Percentiles rank a stretch among this genome's conserved stretches.
Evolutionary conservation across 2,888 invertebrate genomes (phyloP).

Genomic region (Erebia ligea): DNA sequence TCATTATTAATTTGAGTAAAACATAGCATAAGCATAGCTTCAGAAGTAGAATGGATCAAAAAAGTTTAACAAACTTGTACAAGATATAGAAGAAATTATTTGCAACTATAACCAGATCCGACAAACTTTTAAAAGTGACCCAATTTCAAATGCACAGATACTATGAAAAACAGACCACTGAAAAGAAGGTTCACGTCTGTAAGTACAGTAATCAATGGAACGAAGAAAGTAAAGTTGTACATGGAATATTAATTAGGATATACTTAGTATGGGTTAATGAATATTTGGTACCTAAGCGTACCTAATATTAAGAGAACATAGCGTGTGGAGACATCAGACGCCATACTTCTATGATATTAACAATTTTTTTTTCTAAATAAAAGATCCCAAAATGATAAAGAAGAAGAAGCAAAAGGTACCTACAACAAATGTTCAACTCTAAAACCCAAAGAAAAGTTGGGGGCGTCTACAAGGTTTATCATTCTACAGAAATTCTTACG

Average conservation of each 20-base stretch:
- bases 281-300: no score
- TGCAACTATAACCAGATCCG: neutral
- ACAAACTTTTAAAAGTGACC: constrained; percentile 5
- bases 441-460: neutral
- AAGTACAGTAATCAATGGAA: neutral
- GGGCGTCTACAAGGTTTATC: neutral
- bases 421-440: neutral
- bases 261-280: no score
- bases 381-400: no score
- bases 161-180: neutral
- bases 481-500: neutral
- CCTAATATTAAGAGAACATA: no score
- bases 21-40: neutral
- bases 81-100: neutral
- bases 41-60: neutral
- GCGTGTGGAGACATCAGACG: no score
- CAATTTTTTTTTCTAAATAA: no score
- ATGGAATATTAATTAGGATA: no score
- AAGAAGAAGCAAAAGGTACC: no score
- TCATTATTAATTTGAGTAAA: neutral
- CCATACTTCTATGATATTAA: no score
- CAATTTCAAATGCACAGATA: neutral
- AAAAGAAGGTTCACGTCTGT: neutral
- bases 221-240: no score
- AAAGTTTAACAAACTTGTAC: neutral